Percentiles rank a stretch among this genome's conserved stretches.
Evolutionary conservation across 2,113 vertebrate species (phyloP).

Genomic region (Ovibos moschatus): DNA sequence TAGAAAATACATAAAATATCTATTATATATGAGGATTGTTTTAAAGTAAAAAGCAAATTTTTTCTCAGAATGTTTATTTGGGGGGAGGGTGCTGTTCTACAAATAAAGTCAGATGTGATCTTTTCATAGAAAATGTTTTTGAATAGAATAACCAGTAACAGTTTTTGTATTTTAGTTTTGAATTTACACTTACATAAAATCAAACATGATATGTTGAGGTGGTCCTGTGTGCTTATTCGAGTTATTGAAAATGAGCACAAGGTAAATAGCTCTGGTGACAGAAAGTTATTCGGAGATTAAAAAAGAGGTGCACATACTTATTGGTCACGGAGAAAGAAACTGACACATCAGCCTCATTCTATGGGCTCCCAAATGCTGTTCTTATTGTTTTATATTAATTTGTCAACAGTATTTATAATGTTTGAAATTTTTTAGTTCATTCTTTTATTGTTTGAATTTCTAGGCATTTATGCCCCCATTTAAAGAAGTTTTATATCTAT

Average conservation of each 20-base stretch:
- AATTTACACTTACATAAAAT: not conserved
- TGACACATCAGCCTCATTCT: not conserved
- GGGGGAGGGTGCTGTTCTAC: rapidly evolving
- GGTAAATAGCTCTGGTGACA: not conserved
- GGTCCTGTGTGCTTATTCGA: not conserved
- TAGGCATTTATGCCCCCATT: not conserved
- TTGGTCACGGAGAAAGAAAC: not conserved
- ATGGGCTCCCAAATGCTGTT: not conserved
- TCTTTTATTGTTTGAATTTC: not conserved
- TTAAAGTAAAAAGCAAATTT: not conserved
- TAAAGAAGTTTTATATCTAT: not conserved
- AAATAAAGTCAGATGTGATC: not conserved
- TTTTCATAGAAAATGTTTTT: not conserved
- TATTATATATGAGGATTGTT: not conserved
- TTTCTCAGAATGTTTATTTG: not conserved
- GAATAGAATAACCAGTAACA: not conserved
- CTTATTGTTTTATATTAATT: not conserved
- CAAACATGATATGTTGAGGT: not conserved
- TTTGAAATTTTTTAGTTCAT: not conserved
- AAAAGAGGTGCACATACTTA: not conserved
- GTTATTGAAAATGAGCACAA: not conserved
- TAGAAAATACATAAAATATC: not conserved
- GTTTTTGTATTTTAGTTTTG: not conserved
- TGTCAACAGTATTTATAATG: not conserved
- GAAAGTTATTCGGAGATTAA: not conserved